Evolutionary conservation across 2,888 invertebrate genomes (phyloP), one percentile per base, ranked within the genome.

Genomic region (Pseudococcus jackbeardsleyi): DNA sequence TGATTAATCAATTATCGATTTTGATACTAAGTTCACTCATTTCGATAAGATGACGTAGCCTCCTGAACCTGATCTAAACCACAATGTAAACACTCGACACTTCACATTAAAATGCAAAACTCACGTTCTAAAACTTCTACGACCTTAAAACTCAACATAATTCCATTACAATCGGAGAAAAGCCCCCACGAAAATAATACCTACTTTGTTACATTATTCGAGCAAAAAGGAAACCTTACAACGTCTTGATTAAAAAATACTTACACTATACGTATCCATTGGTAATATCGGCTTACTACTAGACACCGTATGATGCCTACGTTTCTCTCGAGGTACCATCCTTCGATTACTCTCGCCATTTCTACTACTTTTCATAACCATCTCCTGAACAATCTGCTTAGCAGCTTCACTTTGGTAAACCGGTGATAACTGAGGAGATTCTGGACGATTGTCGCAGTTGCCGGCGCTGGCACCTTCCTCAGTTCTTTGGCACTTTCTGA

Each of bases 391-490:
- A 86, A 97, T 97, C 92, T 96, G 96, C 89, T 95, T 94, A 0
- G 97, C 96, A 0, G 96, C 96, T 91, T 96, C 96, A 91, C 96
- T 96, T 91, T 96, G 96, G 92, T 96, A 97, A 88, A 96, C 95
- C 0, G 96, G 96, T 39, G 96, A 96, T 90, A 96, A 91, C 90
- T 96, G 94, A 0, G 93, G 84, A 84, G 88, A 84, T 0, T 46
- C 84, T 15, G 46, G 26, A 33, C 50, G 42, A 12, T 48, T 54
- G 4, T 59, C 85, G 54, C 54, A 26, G 22, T 85, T 39, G 26
- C 26, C 72, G 19, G 22, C 22, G 17, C 17, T 72, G 17, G 59
- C 42, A 59, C 33, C 12, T 15, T 85, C 85, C 12, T 59, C 59
- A 39, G 6, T 59, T 59, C 59, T 85, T 85, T 59, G 59, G 85